Conservation (phyloP, 2,797 vertebrate genomes). For the Smutsia gigantea region DNA sequence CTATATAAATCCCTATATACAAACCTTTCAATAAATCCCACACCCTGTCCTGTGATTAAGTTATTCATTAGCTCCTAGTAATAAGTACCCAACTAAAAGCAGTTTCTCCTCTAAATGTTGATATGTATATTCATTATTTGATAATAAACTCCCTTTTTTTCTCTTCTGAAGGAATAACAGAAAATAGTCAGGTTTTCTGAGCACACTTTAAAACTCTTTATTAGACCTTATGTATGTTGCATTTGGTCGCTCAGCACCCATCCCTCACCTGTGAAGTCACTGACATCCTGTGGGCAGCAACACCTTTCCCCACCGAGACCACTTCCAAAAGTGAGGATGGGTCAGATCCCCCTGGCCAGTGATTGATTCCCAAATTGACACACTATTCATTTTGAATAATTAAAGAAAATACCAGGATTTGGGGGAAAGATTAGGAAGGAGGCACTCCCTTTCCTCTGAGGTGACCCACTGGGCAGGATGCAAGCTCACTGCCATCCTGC, state of each 20-base stretch:
- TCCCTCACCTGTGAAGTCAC: neutral
- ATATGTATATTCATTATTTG: neutral
- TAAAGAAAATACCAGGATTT: neutral
- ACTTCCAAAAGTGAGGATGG: neutral
- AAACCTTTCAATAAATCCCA: neutral
- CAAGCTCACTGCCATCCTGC: neutral
- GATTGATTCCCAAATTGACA: neutral
- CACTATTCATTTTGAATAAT: neutral
- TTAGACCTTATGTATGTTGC: neutral
- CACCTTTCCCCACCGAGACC: neutral
- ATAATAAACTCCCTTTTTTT: neutral
- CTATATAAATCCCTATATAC: neutral
- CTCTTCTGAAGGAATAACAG: neutral
- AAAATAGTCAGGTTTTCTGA: neutral
- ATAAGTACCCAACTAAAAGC: neutral
- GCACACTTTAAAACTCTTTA: neutral
- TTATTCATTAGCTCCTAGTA: neutral
- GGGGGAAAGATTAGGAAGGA: neutral
- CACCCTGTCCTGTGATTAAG: neutral
- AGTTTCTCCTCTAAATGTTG: neutral
- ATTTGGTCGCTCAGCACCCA: neutral
- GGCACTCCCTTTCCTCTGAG: neutral
- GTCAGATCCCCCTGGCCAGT: neutral
- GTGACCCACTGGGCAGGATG: neutral
- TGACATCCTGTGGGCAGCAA: neutral